phyloP scores from a whole-genome alignment of 2,113 vertebrate genomes.

The Scopus umbretta region DNA sequence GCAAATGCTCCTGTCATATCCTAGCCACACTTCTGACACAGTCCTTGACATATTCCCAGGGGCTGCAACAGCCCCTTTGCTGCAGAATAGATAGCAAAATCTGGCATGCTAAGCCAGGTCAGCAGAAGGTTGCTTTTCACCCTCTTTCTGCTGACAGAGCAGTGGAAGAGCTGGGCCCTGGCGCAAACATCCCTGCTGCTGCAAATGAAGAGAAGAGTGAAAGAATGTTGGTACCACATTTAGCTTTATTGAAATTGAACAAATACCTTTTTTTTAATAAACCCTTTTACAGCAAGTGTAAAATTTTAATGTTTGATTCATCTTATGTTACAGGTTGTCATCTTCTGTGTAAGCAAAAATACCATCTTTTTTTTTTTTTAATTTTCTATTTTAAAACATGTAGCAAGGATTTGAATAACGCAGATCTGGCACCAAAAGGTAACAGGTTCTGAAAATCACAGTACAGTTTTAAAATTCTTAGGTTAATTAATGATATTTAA shows the following conservation, averaged over 20 bases:
- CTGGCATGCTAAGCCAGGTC: background rate
- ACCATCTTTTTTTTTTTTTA: constrained; percentile 55
- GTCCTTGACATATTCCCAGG: background rate
- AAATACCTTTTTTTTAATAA: constrained; percentile 77
- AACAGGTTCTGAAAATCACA: constrained; percentile 82
- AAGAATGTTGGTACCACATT: constrained; percentile 73
- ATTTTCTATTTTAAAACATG: constrained; percentile 77
- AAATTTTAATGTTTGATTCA: constrained; percentile 71
- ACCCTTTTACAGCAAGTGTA: constrained; percentile 79
- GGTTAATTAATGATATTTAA: constrained; percentile 77
- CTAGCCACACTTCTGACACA: background rate
- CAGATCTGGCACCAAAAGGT: constrained; percentile 78
- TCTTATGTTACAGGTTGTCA: constrained; percentile 71
- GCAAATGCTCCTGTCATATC: background rate
- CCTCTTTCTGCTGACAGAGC: background rate
- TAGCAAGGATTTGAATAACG: constrained; percentile 76
- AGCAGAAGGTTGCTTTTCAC: background rate
- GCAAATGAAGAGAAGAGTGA: constrained; percentile 6
- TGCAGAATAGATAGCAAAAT: background rate
- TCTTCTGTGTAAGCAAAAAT: constrained; percentile 79
- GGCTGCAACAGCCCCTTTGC: background rate
- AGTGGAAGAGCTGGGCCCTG: background rate
- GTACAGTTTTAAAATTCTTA: constrained; percentile 78
- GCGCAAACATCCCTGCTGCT: background rate
- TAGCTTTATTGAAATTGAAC: constrained; percentile 90